Evolutionary conservation across 2,113 vertebrate genomes (phyloP).

Genomic region (Microtus pennsylvanicus): DNA sequence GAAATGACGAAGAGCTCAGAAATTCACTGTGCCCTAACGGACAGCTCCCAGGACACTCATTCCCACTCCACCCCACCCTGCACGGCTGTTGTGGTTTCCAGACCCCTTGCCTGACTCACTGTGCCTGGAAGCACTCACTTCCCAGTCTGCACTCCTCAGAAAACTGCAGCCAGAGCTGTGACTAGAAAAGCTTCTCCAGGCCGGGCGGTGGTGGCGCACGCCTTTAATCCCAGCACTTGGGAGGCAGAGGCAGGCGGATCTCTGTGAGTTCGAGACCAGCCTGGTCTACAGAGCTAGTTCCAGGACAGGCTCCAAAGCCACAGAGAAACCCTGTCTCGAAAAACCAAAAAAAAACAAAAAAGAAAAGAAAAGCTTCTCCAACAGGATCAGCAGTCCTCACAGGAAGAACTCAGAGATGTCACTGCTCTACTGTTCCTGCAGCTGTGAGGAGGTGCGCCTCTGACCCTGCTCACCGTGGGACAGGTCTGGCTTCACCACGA

Average conservation of each 20-base stretch:
- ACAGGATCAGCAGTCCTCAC: not conserved
- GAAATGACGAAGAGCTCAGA: not conserved
- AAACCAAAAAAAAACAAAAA: no score
- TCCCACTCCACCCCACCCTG: not conserved
- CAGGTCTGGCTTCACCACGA: not conserved
- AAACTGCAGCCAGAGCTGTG: not conserved
- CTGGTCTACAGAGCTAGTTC: no score
- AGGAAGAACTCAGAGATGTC: not conserved
- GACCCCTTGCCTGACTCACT: slow-evolving; percentile 59
- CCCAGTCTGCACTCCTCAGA: slow-evolving; percentile 7
- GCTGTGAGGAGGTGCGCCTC: not conserved
- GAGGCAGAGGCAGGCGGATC: no score
- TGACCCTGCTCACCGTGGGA: not conserved
- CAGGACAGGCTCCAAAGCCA: no score
- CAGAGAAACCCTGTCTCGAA: no score
- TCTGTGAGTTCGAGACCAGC: no score
- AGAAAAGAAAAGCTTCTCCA: slow-evolving; percentile 25
- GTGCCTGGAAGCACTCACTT: slow-evolving; percentile 18
- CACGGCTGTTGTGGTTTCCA: not conserved
- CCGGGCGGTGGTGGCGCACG: no score
- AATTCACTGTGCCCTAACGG: not conserved
- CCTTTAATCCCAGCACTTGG: no score
- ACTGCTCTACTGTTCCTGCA: not conserved
- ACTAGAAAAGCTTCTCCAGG: slow-evolving; percentile 48
- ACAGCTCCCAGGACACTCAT: not conserved